Evolutionary conservation across 1,140 invertebrate genomes (phyloP).

Genomic region (Halictus rubicundus): DNA sequence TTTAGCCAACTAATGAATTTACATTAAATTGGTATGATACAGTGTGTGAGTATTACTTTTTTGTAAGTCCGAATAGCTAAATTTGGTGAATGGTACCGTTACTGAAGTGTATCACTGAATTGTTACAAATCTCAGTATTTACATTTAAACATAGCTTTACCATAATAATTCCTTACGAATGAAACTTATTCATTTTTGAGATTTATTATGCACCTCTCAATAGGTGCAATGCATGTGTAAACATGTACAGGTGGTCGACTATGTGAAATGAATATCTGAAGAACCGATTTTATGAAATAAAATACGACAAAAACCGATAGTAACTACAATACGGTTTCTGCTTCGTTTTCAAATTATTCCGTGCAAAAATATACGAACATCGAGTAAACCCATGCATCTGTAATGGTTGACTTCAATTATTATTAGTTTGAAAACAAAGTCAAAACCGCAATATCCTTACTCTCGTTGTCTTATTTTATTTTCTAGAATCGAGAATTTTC

Average conservation of each 20-base stretch:
- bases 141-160: conserved; percentile 15
- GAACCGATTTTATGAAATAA: no score
- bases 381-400: no score
- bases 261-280: no score
- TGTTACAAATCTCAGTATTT: conserved; percentile 17
- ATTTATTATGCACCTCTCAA: neutral
- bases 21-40: conserved; percentile 36
- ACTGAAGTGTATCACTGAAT: conserved; percentile 1
- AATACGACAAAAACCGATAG: no score
- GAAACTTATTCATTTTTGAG: conserved; percentile 7
- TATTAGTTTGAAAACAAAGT: no score
- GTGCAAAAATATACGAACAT: no score
- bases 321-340: no score
- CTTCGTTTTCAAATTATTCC: no score
- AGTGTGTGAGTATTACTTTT: conserved; percentile 15
- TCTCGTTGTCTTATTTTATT: no score
- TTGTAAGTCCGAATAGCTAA: conserved; percentile 1
- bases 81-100: conserved; percentile 1
- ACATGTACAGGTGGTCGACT: neutral
- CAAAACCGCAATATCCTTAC: no score
- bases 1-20: conserved; percentile 31
- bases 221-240: neutral
- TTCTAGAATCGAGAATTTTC: no score
- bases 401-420: no score
- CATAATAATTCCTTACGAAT: conserved; percentile 13